Conservation (phyloP, 2,888 invertebrate genomes). For the Stratiomys singularior region DNA sequence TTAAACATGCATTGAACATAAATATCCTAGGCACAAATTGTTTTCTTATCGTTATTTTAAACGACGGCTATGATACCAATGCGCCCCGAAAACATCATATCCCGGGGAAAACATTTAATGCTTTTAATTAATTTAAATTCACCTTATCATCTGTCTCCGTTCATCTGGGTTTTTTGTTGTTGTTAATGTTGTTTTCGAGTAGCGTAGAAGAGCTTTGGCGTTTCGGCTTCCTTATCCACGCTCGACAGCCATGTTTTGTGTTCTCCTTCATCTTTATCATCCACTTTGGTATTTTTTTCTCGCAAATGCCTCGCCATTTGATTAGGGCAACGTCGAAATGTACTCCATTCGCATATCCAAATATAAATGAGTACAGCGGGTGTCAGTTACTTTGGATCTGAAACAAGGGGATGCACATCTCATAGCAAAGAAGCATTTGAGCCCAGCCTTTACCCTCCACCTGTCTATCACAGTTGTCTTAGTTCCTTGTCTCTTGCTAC, state of each 20-base stretch:
- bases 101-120: conserved; percentile 48
- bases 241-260: neutral
- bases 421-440: neutral
- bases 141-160: conserved; percentile 48
- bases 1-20: conserved; percentile 45
- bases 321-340: conserved; percentile 40
- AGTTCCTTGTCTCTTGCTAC: neutral
- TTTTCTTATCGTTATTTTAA: conserved; percentile 44
- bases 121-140: conserved; percentile 52
- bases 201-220: too few relatives aligned
- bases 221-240: too few relatives aligned
- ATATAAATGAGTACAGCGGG: conserved; percentile 27
- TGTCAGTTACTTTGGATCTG: conserved; percentile 31
- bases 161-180: conserved; percentile 23
- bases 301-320: conserved; percentile 33
- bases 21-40: conserved; percentile 45
- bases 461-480: conserved; percentile 18
- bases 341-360: neutral
- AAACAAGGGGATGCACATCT: neutral
- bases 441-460: neutral
- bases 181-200: neutral
- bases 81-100: conserved; percentile 39
- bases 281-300: conserved; percentile 5
- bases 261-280: neutral
- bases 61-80: neutral